A percentile compares a stretch with the other conserved stretches of the same genome.
Evolutionary conservation across 2,797 vertebrate species (phyloP).

Genomic region (Syngnathus acus): DNA sequence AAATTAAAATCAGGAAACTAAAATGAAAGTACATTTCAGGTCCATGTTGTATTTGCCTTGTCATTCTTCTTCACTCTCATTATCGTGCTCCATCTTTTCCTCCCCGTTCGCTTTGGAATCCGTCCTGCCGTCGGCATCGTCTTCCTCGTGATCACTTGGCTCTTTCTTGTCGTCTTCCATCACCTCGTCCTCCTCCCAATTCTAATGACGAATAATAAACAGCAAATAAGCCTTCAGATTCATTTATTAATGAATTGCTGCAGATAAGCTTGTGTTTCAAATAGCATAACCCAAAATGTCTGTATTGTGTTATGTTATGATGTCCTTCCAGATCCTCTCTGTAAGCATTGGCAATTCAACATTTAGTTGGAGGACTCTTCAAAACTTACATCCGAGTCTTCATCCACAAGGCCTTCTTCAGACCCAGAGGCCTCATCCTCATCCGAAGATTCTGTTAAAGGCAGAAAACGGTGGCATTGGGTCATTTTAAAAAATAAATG

Average conservation of each 20-base stretch:
- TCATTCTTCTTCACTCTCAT: slow-evolving; percentile 95
- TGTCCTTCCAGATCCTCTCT: too few relatives aligned
- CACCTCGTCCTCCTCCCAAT: slow-evolving; percentile 83
- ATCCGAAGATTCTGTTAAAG: slow-evolving; percentile 81
- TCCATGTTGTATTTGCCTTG: slow-evolving; percentile 43
- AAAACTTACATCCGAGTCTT: slow-evolving; percentile 88
- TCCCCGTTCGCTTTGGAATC: slow-evolving; percentile 90
- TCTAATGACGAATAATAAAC: slow-evolving; percentile 44
- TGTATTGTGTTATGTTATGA: too few relatives aligned
- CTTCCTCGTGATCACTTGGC: slow-evolving; percentile 49
- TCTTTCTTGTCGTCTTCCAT: slow-evolving; percentile 36
- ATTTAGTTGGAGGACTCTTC: background rate
- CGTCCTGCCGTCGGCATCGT: slow-evolving; percentile 52
- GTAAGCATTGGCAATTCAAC: background rate
- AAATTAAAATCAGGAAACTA: slow-evolving; percentile 76
- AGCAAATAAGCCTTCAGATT: background rate
- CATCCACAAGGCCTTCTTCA: slow-evolving; percentile 80
- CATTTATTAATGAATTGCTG: too few relatives aligned
- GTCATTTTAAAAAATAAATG: too few relatives aligned
- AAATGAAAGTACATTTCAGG: slow-evolving; percentile 70
- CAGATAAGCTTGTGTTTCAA: too few relatives aligned
- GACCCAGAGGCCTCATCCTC: slow-evolving; percentile 84
- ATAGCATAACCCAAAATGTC: too few relatives aligned
- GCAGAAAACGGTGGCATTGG: background rate
- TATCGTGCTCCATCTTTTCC: slow-evolving; percentile 88